These are phyloP conservation scores for Phyllotreta striolata DNA, from an alignment of 2,888 invertebrate genomes.

Conservation along the genomic window DNA sequence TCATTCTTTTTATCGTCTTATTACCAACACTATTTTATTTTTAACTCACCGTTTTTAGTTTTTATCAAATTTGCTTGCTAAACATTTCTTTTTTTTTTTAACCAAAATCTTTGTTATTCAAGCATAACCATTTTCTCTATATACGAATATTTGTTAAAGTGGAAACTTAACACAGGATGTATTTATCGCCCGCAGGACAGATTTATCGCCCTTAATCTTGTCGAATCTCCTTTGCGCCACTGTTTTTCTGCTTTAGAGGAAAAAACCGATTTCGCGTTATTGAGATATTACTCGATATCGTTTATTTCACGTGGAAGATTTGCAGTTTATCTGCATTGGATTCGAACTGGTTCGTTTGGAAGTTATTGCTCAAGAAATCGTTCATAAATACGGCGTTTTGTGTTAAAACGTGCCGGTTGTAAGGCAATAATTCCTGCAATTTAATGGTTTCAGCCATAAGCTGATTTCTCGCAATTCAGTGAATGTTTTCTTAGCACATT, in stretches of 20 bases:
- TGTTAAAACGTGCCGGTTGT: conserved; percentile 25
- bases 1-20: no score
- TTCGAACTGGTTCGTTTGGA: conserved; percentile 23
- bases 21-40: no score
- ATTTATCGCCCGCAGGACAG: conserved; percentile 11
- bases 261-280: conserved; percentile 32
- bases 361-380: conserved; percentile 28
- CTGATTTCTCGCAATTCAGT: conserved; percentile 14
- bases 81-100: no score
- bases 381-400: conserved; percentile 30
- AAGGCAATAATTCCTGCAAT: conserved; percentile 25
- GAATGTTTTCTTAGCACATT: conserved; percentile 14
- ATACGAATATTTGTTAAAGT: conserved; percentile 13
- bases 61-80: no score
- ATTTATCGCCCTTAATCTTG: conserved; percentile 23
- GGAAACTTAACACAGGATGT: conserved; percentile 8
- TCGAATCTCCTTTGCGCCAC: conserved; percentile 14
- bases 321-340: conserved; percentile 34
- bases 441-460: conserved; percentile 23
- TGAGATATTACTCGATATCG: conserved; percentile 31
- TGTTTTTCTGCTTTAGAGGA: conserved; percentile 17
- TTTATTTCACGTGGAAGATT: conserved; percentile 31
- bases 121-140: background rate
- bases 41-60: no score
- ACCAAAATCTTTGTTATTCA: background rate